Percentiles rank a stretch among this genome's conserved stretches.
Conservation (phyloP, 2,888 invertebrate species). For the Lycia hirtaria region DNA sequence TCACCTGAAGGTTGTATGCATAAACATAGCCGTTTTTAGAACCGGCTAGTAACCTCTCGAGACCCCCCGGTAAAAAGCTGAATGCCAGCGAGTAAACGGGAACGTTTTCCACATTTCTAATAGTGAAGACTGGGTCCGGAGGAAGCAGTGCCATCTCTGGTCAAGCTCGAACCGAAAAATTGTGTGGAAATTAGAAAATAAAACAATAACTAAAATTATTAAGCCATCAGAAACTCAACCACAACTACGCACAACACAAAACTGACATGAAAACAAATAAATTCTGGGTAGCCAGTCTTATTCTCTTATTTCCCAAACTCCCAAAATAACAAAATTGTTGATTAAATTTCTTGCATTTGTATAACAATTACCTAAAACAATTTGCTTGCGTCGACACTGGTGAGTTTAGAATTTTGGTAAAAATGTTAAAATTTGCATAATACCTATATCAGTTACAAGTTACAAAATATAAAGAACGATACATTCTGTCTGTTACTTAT, state of each 20-base stretch:
- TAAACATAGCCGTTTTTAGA: constrained; percentile 90
- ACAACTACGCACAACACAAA: constrained; percentile 85
- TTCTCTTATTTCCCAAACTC: too few relatives aligned
- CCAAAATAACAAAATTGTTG: too few relatives aligned
- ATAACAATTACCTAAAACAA: too few relatives aligned
- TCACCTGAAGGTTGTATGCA: constrained; percentile 92
- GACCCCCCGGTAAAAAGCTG: constrained; percentile 84
- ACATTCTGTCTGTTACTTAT: too few relatives aligned
- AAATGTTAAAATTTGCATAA: too few relatives aligned
- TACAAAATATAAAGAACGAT: too few relatives aligned
- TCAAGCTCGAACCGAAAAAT: constrained; percentile 81
- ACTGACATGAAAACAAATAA: constrained; percentile 78
- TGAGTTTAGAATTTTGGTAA: too few relatives aligned
- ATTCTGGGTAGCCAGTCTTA: background rate
- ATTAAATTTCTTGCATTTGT: too few relatives aligned
- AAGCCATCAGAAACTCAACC: constrained; percentile 83
- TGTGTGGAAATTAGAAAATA: constrained; percentile 73
- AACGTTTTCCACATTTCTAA: constrained; percentile 89
- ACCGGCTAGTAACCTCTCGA: constrained; percentile 89
- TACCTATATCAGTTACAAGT: too few relatives aligned
- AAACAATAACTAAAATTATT: constrained; percentile 79
- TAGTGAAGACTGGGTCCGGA: constrained; percentile 91
- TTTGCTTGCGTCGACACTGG: too few relatives aligned
- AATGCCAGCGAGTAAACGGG: constrained; percentile 90
- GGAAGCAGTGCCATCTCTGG: constrained; percentile 89